Base-by-base conservation (phyloP, 2,113 vertebrate species). In the Neogale vison region DNA sequence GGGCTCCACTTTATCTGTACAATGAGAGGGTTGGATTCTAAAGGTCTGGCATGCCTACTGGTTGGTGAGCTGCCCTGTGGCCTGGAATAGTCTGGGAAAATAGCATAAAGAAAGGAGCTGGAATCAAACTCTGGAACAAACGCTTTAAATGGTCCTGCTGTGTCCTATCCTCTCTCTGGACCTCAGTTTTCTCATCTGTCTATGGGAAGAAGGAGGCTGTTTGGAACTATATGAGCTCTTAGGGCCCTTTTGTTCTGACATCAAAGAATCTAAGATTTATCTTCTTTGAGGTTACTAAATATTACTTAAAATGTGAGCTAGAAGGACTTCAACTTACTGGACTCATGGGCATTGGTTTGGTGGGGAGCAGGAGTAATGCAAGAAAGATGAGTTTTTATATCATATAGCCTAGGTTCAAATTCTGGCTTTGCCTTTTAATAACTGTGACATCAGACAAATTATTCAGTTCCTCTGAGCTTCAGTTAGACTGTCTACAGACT, bases 311-410 rank as follows among this genome's bases (percentile, higher is more conserved):
- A 80, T 74, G 10, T 92, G 47, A 90, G 67, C 45, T 29, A 74
- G 39, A 59, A 69, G 26, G 23, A 42, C 20, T 87, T 96, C 50
- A 39, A 67, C 20, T 55, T 80, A 74, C 9, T 50, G 50, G 24
- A 59, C 26, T 55, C 29, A 26, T 63, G 45, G 45, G 61, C 52
- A 20, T 24, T 10, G 31, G 47, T 50, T 31, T 31, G 39, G 55
- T 72, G 6, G 83, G 52, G 17, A 94, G 29, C 26, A 92, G 26
- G 67, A 59, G 4, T 11, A 81, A 93, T 76, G 15, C 18, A 82
- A 95, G 86, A 74, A 96, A 87, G 90, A 88, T 57, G 47, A 69
- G 50, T 63, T 93, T 89, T 92, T 52, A 55, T 82, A 55, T 72
- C 34, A n/a, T 31, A 21, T 24, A 52, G 21, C 20, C 55, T 76